Base-by-base conservation (phyloP, 2,113 vertebrate species). In the Fregetta grallaria region DNA sequence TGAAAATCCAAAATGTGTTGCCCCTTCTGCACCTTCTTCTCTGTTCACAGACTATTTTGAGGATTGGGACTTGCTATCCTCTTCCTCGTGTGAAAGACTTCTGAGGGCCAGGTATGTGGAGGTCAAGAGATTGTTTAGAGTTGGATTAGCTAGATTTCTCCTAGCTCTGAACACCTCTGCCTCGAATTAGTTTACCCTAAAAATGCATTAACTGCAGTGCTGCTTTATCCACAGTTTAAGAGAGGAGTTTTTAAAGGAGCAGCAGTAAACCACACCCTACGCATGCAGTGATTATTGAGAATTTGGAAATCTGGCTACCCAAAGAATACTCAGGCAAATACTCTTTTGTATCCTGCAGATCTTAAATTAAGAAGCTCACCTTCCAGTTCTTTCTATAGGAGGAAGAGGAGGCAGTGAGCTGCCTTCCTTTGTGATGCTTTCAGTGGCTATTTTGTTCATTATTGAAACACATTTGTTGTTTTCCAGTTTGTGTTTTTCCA, bases 331-430 rank as follows among this genome's bases (percentile, higher is more conserved):
- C 13, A n/a, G 30, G 27, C 44, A 76, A 75, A 87, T 62, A 52
- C 5, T 67, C 7, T 52, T 74, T 80, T 71, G 18, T 67, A 79
- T n/a, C 44, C 27, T 13, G 30, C 36, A 92, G 56, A 56, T 65
- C n/a, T 72, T 81, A 79, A 77, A 20, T 92, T 88, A 83, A 77
- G 88, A 71, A 93, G 11, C 29, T 86, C 90, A 84, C 65, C 61
- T 97, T 88, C 52, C 61, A 88, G 50, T 21, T 74, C 59, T 88
- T 95, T 95, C 78, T 93, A 18, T 78, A 49, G 83, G 49, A 93
- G 86, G 91, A 94, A 95, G 66, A n/a, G n/a, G n/a, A n/a, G 91
- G 80, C 61, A 86, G 34, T 53, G 76, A 74, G 36, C 68, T 90
- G 70, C 88, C 34, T 40, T 71, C 47, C 44, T 84, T 89, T 67